phyloP scores from a whole-genome alignment of 2,888 invertebrate species.

The Acanthosepion pharaonis region DNA sequence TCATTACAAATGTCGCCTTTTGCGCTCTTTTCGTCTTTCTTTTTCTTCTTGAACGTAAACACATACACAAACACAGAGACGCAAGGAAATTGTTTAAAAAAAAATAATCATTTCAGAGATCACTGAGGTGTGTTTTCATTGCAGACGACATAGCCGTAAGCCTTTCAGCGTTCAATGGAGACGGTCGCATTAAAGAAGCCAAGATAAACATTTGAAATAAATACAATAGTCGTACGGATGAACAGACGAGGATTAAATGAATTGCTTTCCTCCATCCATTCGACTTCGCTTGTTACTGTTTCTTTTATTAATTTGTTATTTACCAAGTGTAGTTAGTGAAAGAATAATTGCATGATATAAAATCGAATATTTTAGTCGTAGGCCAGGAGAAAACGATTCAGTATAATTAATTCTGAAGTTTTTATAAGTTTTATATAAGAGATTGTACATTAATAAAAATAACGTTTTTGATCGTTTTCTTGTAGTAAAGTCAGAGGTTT shows the following conservation, averaged over 20 bases:
- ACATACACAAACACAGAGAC: background rate
- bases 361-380: too few species aligned
- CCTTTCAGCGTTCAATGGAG: background rate
- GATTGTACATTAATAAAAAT: too few species aligned
- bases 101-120: background rate
- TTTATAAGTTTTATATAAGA: too few species aligned
- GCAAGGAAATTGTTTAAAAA: background rate
- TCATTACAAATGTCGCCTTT: too few species aligned
- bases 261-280: background rate
- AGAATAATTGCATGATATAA: background rate
- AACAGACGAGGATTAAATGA: constrained; percentile 18
- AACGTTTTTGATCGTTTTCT: too few species aligned
- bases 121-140: background rate
- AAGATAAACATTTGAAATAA: background rate
- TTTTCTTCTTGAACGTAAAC: background rate
- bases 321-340: background rate
- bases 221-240: background rate
- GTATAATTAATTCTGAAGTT: too few species aligned
- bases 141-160: background rate
- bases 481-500: too few species aligned
- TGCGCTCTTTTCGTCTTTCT: background rate
- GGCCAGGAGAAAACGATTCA: too few species aligned
- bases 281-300: background rate
- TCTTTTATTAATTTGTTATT: background rate
- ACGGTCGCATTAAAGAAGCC: background rate